Base-by-base conservation (phyloP, 1,140 invertebrate species). In the Drosophila tsacasi region DNA sequence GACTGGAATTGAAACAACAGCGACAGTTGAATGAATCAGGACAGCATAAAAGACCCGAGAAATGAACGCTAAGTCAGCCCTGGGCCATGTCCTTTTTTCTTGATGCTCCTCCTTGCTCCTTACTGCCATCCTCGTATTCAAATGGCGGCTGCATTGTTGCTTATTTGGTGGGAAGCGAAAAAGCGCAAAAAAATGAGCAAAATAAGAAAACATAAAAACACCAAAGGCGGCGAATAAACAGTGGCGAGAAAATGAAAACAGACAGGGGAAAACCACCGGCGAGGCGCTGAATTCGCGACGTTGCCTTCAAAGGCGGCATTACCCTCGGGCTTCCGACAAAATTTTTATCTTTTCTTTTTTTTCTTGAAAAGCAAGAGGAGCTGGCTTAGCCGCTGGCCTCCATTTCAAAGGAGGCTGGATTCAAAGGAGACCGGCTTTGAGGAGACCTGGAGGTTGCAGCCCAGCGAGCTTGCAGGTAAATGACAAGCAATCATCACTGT, bases 221-320 rank as follows among this genome's bases (percentile, higher is more conserved):
- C 63, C 74, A 59, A 61, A 42, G 75, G 63, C 55, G 42, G 46
- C 71, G 60, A 74, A 52, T 73, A 74, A 74, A 61, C 68, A 74
- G 55, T 32, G 55, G 69, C 37, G 35, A 67, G 58, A 44, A 83
- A 73, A 71, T 61, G 57, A 76, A 76, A 83, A 67, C 67, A 71
- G 84, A 67, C 80, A 77, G 49, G 64, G 50, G 59, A 30, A 21
- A 46, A 23, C 47, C 47, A 32, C 55, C 65, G 83, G 55, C 72
- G 68, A 80, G 84, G 83, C 84, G 83, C 79, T 89, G 80, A 83
- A 84, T 75, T 42, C 44, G 47, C 46, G 63, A 68, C 78, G 82
- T 50, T 61, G 66, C 49, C 84, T 68, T 87, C 84, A 87, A 87
- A 87, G 85, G 74, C 73, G 61, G 46, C 63, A 68, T 57, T 35